Evolutionary conservation across 2,797 vertebrate species (phyloP), one percentile per base, ranked within the genome.

Genomic region (Pyrocephalus nanus): DNA sequence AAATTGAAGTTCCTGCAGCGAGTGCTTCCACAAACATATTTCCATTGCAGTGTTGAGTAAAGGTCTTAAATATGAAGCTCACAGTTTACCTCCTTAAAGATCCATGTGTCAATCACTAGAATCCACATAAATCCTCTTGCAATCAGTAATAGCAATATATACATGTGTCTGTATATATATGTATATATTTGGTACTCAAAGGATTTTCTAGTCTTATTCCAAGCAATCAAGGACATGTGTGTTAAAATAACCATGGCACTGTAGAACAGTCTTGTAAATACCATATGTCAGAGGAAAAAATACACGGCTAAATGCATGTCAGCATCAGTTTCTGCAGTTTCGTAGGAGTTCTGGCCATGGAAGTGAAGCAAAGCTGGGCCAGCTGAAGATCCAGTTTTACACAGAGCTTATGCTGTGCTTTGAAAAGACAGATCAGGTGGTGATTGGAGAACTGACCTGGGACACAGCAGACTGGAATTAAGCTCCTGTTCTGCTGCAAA

Each of bases 211-310:
- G 77, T 60, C 62, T 83, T 92, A 78, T 92, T 93, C 34, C 77
- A 92, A 92, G 82, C 64, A 92, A 88, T 73, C 47, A 75, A 92
- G 80, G 86, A 95, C 88, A 90, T 70, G 70, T 94, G 91, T 95
- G 93, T 95, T 96, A 96, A 96, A 96, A 97, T 97, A 94, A 89
- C 95, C 93, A 88, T 95, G 89, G 87, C 80, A 90, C 91, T 86
- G 89, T 83, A 75, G 70, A 90, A 75, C 47, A 88, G 51, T 75
- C 91, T 89, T 95, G 90, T 95, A 95, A 96, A 93, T 95, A 96
- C 93, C 93, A 90, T 95, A 96, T 96, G 94, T 79, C 71, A 94
- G 90, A 87, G 91, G 83, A 90, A 95, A 95, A 96, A 95, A 96
- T 92, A 93, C 61, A 75, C 8, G 5, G 62, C 66, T 92, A 93